Percentiles rank a stretch among this genome's conserved stretches.
Evolutionary conservation across 2,797 vertebrate species (phyloP).

Genomic region (Semaprochilodus insignis): DNA sequence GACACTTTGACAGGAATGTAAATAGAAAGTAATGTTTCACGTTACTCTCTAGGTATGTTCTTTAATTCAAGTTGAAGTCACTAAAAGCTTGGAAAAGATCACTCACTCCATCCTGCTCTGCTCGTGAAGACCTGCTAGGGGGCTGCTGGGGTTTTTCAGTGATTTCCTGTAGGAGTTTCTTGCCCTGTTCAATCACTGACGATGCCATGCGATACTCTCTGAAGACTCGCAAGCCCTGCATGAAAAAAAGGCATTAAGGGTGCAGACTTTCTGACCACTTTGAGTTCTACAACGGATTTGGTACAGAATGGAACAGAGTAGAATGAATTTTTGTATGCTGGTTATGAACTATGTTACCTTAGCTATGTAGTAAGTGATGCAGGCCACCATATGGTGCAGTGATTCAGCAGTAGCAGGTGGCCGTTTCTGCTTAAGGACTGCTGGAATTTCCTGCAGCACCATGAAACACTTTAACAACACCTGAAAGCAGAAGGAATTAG

Average conservation of each 20-base stretch:
- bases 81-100: not conserved
- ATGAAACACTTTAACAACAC: slow-evolving; percentile 89
- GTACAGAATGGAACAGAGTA: not conserved
- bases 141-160: slow-evolving; percentile 63
- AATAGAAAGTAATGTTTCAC: too few species aligned
- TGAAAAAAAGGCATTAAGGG: not conserved
- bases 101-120: slow-evolving; percentile 64
- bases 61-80: not conserved
- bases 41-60: too few species aligned
- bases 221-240: slow-evolving; percentile 82
- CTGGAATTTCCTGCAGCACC: slow-evolving; percentile 86
- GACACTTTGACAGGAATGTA: too few species aligned
- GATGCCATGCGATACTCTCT: slow-evolving; percentile 81
- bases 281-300: not conserved
- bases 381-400: slow-evolving; percentile 91
- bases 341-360: slow-evolving; percentile 79
- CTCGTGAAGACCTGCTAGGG: slow-evolving; percentile 32
- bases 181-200: slow-evolving; percentile 84
- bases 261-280: not conserved
- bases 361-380: slow-evolving; percentile 86
- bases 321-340: not conserved
- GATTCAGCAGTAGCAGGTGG: slow-evolving; percentile 75
- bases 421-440: slow-evolving; percentile 76
- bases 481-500: slow-evolving; percentile 70
- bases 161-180: slow-evolving; percentile 79